Evolutionary conservation across 2,797 vertebrate genomes (phyloP).

Genomic region (Chrysocyon brachyurus): DNA sequence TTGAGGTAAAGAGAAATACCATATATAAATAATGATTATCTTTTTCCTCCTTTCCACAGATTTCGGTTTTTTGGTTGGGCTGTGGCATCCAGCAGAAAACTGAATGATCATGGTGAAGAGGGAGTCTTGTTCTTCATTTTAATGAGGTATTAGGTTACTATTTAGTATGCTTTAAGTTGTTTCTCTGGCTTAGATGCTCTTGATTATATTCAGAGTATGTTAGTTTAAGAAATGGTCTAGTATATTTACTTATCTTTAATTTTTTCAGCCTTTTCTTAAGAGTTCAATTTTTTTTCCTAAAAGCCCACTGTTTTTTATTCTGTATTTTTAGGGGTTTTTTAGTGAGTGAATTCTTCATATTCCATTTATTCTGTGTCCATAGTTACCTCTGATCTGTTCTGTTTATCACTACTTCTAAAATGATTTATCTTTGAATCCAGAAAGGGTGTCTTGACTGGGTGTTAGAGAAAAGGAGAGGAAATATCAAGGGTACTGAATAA

Average conservation of each 20-base stretch:
- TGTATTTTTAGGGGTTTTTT: not conserved
- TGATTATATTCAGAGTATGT: slow-evolving; percentile 15
- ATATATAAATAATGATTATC: not conserved
- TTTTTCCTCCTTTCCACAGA: not conserved
- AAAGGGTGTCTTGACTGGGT: not conserved
- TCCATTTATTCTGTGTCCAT: not conserved
- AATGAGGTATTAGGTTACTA: not conserved
- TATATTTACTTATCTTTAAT: slow-evolving; percentile 21
- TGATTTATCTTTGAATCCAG: not conserved
- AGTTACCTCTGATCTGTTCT: slow-evolving; percentile 40
- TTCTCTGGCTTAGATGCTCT: not conserved
- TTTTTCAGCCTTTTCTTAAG: not conserved
- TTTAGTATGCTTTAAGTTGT: not conserved
- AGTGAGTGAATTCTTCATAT: slow-evolving; percentile 34
- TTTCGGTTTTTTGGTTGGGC: not conserved
- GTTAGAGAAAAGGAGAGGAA: not conserved
- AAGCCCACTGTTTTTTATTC: slow-evolving; percentile 11
- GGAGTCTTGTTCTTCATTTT: not conserved
- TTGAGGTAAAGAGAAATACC: slow-evolving; percentile 5
- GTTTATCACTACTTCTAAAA: slow-evolving; percentile 7
- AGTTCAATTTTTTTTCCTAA: not conserved
- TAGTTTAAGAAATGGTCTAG: not conserved
- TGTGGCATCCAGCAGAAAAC: not conserved
- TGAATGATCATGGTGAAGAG: not conserved
- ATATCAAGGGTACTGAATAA: not conserved